Evolutionary conservation across 2,113 vertebrate genomes (phyloP), one percentile per base, ranked within the genome.

Genomic region (Falco punctatus): DNA sequence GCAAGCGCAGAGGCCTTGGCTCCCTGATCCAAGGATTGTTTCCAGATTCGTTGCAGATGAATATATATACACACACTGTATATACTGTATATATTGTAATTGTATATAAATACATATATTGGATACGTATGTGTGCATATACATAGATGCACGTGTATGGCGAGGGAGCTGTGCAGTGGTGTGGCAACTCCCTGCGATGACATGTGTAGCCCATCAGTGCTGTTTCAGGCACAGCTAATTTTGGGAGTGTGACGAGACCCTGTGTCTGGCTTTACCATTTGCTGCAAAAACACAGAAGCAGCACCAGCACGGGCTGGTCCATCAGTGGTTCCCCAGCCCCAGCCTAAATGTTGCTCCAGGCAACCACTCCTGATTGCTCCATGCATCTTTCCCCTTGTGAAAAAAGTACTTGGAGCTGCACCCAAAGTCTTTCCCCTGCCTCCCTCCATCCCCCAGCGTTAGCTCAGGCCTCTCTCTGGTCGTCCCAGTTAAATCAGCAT

Each of bases 91-190:
- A 14, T 55, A 21, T 12, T 54, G 38, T 42, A n/a, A 23, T 3
- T 65, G 44, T 69, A 44, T 49, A 54, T 61, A 81, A 96, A 77
- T 26, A 38, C 7, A 23, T 57, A 4, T 26, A 57, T 18, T 61
- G 62, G 55, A 40, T 78, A 35, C 10, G 3, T 16, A 2, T 35
- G 27, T 81, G 14, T 35, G 2, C 26, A 4, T 9, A 54, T 2
- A 59, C 18, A 18, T 2, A 48, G 4, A 42, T 1, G 3, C 0
- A 0, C 21, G 46, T 14, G 69, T 17, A 4, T 2, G 28, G 15
- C 1, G 3, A 42, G 44, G 30, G 59, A 74, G 73, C 20, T 5
- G 3, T 21, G 58, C 64, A 13, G 35, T 49, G 67, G 9, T 28
- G 64, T 19, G 87, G 30, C 69, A 83, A 0, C 21, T 71, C 32